Evolutionary conservation across 2,113 vertebrate species (phyloP), one percentile per base, ranked within the genome.

Genomic region (Hypomesus transpacificus): DNA sequence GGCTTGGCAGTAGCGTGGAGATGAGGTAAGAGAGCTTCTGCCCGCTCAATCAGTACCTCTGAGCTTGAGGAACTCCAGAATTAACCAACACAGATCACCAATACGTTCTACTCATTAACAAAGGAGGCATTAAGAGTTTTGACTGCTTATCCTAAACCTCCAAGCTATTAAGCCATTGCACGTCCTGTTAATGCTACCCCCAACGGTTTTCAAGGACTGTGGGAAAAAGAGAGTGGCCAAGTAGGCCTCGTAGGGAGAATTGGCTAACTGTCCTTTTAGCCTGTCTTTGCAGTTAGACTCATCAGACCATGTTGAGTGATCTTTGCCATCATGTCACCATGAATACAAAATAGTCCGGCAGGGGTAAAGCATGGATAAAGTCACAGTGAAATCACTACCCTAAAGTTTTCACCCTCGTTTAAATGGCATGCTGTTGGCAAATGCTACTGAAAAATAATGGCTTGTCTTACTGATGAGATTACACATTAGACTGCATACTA

Each of bases 281-380:
- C 17, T 63, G 64, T 52, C 14, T 57, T 50, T 74, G 66, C 59
- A 65, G 74, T 64, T 77, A 68, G 81, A 79, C 85, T 77, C 76
- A 81, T 77, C 74, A 75, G 79, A 77, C 75, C 67, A 0, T 81
- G 83, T 83, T 78, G 63, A 85, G 64, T 87, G 74, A 76, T 85
- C 39, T 87, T 72, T 75, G 73, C 76, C 73, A 63, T 72, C 74
- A 76, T 83, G 82, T 86, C 82, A 82, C 62, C 63, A 21, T 65
- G 67, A 84, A 71, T 50, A 73, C 84, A 73, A 72, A 59, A 24
- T 22, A 9, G 80, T 84, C 77, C 74, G 53, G 74, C 50, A 68
- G 82, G 80, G 84, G 77, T 83, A 71, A 84, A 75, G 71, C 79
- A 46, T 64, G 71, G 70, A 69, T 13, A 58, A 61, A 85, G 73